These are phyloP conservation scores for Oegoconia quadripuncta DNA, from an alignment of 2,888 invertebrate species.

Conservation along the genomic window DNA sequence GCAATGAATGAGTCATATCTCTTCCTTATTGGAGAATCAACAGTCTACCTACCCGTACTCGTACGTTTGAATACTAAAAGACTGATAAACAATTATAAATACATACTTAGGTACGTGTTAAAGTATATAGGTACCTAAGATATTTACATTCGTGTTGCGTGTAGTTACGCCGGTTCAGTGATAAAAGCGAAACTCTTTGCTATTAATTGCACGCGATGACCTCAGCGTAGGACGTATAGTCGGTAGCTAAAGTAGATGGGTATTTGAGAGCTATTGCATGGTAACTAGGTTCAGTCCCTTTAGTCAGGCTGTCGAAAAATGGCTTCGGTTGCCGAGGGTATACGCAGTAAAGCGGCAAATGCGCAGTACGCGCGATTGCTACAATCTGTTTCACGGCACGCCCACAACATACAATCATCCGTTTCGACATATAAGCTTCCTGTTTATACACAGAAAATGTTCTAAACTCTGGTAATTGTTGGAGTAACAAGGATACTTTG, in stretches of 20 bases:
- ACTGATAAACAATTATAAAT: no score
- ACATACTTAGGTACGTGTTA: no score
- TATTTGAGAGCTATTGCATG: no score
- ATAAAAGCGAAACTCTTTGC: constrained; percentile 44
- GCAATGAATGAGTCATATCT: constrained; percentile 5
- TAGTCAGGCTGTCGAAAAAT: no score
- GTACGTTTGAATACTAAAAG: no score
- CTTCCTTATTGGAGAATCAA: constrained; percentile 3
- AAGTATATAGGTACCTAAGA: not conserved
- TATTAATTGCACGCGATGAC: constrained; percentile 49
- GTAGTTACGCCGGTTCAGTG: constrained; percentile 15
- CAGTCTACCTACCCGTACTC: not conserved
- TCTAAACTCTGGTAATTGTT: not conserved
- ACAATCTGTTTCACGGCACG: constrained; percentile 52
- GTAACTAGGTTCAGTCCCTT: no score
- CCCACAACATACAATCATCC: constrained; percentile 55
- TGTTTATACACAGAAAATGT: constrained; percentile 41
- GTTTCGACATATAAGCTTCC: constrained; percentile 58
- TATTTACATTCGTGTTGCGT: not conserved
- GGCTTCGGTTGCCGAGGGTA: no score
- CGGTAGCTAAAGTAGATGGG: not conserved
- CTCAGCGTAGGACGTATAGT: constrained; percentile 38
- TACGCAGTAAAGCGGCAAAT: constrained; percentile 42
- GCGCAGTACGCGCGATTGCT: constrained; percentile 56
- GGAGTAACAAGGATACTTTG: no score